Conservation (phyloP, 2,888 invertebrate genomes). For the Tipula confusa region DNA sequence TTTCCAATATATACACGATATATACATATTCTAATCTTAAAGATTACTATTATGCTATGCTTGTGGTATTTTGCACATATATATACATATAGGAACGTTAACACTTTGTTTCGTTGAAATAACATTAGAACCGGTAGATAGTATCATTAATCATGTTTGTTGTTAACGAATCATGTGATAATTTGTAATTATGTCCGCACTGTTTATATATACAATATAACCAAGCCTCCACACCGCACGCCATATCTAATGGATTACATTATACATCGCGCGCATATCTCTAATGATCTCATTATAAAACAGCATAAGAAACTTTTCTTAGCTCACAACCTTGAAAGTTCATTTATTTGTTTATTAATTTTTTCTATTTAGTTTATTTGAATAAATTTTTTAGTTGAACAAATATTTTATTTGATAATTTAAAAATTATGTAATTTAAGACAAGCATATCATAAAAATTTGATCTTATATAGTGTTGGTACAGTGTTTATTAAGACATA, state of each 20-base stretch:
- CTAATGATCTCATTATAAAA: conserved; percentile 15
- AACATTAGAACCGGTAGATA: background rate
- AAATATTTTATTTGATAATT: background rate
- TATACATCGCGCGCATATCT: background rate
- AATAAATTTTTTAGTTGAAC: background rate
- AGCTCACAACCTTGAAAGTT: background rate
- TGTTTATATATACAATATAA: background rate
- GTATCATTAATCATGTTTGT: background rate
- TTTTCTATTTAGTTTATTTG: background rate
- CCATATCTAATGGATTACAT: background rate
- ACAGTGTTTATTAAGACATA: background rate
- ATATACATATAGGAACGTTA: too few species aligned
- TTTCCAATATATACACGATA: background rate
- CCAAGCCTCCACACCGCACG: background rate
- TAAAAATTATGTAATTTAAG: conserved; percentile 13
- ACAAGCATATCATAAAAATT: background rate
- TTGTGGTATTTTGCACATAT: background rate
- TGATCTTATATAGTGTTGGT: background rate
- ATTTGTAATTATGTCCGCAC: background rate
- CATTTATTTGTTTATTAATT: too few species aligned
- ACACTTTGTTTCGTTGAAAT: background rate
- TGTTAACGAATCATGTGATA: background rate
- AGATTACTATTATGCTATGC: background rate
- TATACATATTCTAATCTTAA: background rate
- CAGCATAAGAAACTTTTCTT: background rate